phyloP scores from a whole-genome alignment of 2,888 invertebrate genomes.

The Notodonta ziczac region DNA sequence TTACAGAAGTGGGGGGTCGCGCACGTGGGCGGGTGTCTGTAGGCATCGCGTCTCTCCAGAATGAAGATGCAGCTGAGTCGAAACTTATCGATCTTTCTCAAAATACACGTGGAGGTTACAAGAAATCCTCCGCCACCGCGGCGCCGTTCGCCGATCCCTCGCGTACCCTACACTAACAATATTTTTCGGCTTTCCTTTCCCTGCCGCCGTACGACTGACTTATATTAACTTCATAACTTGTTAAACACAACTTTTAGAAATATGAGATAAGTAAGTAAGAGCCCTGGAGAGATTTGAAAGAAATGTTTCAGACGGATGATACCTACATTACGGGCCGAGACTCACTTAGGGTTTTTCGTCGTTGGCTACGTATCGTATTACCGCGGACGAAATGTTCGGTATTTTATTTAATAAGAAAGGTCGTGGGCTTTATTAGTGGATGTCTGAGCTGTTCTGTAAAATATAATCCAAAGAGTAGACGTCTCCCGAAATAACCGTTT shows the following conservation, averaged over 20 bases:
- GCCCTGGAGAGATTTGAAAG: constrained; percentile 64
- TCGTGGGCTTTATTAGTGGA: constrained; percentile 43
- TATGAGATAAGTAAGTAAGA: constrained; percentile 70
- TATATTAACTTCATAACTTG: constrained; percentile 78
- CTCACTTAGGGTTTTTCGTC: constrained; percentile 51
- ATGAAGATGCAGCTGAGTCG: constrained; percentile 22
- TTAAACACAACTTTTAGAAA: constrained; percentile 76
- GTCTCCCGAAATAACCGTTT: constrained; percentile 68
- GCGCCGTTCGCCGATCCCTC: constrained; percentile 66
- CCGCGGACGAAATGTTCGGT: constrained; percentile 45
- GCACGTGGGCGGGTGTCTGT: background rate
- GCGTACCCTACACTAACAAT: constrained; percentile 63
- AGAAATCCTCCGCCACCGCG: constrained; percentile 50
- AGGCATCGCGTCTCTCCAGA: constrained; percentile 13
- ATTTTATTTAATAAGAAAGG: constrained; percentile 59
- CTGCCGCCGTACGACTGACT: constrained; percentile 59
- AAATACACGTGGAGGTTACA: constrained; percentile 51
- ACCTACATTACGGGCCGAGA: constrained; percentile 50
- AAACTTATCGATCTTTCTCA: constrained; percentile 27
- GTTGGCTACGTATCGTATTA: constrained; percentile 52
- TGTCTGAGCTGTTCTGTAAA: constrained; percentile 51
- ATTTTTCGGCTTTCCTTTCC: constrained; percentile 72
- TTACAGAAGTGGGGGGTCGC: constrained; percentile 26
- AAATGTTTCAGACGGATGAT: constrained; percentile 53
- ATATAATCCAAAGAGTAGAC: constrained; percentile 59